Conservation (phyloP, 2,113 vertebrate genomes). For the Rhea americana region DNA sequence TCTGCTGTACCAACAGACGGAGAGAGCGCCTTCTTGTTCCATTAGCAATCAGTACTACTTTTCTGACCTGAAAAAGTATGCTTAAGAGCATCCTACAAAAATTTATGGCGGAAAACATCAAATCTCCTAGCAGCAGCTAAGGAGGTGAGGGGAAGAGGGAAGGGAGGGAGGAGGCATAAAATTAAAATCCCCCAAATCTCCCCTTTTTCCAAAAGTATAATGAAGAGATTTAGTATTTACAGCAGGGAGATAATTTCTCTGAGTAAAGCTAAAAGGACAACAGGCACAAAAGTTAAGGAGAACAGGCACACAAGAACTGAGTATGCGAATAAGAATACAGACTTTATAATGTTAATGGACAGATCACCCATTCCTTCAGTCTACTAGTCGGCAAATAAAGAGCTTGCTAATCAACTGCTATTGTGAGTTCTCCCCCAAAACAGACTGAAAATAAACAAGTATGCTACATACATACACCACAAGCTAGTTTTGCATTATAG, state of each 20-base stretch:
- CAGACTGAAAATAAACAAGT: neutral
- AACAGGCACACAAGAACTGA: rapidly evolving
- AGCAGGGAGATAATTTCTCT: neutral
- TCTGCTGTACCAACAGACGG: neutral
- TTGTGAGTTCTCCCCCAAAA: neutral
- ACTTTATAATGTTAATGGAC: neutral
- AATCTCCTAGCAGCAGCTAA: neutral
- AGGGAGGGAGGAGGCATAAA: too few relatives aligned
- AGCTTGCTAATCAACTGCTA: neutral
- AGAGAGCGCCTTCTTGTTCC: neutral
- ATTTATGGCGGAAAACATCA: neutral
- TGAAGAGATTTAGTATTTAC: neutral
- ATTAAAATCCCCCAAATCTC: neutral
- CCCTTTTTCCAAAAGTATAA: too few relatives aligned
- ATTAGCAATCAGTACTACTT: neutral
- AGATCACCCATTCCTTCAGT: neutral
- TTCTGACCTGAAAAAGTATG: neutral
- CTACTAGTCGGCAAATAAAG: neutral
- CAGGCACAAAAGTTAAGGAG: neutral
- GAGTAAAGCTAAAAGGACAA: neutral
- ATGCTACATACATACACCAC: too few relatives aligned
- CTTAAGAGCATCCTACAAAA: neutral
- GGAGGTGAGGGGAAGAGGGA: too few relatives aligned
- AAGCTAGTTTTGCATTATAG: neutral
- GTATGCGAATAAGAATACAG: neutral